phyloP scores from a whole-genome alignment of 2,113 vertebrate genomes.

The Hypanus sabinus region DNA sequence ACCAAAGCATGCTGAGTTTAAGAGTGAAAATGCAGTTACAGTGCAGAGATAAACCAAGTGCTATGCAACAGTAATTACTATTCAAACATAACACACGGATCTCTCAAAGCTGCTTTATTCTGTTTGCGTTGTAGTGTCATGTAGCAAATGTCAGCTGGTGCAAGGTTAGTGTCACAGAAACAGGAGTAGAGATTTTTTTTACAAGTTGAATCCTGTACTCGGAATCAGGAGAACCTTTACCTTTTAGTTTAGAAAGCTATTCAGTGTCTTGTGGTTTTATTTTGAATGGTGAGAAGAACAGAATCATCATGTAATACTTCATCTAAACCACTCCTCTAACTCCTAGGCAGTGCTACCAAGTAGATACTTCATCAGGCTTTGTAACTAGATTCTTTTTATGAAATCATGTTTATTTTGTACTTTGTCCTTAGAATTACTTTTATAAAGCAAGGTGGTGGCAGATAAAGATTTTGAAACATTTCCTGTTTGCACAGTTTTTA shows the following conservation, averaged over 20 bases:
- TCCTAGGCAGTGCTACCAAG: not conserved
- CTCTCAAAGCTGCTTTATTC: not conserved
- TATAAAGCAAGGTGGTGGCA: not conserved
- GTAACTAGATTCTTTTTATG: no score
- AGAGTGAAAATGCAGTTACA: constrained; percentile 4
- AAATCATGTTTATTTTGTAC: not conserved
- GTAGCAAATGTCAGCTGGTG: not conserved
- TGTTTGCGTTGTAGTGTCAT: not conserved
- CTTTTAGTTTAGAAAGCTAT: not conserved
- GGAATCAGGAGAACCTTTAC: not conserved
- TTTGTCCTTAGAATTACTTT: not conserved
- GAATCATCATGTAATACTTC: not conserved
- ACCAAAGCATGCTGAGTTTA: not conserved
- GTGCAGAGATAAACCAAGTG: not conserved
- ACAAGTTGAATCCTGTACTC: not conserved
- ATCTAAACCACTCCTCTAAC: not conserved
- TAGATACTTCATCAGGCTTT: no score
- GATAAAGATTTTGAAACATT: not conserved
- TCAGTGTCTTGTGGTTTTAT: not conserved
- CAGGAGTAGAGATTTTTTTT: not conserved
- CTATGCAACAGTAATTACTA: not conserved
- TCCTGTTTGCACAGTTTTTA: not conserved
- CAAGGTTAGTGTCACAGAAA: not conserved
- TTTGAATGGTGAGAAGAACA: not conserved
- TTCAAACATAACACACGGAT: no score